Percentiles rank a stretch among this genome's conserved stretches.
Conservation (phyloP, 2,797 vertebrate species). For the Micromesistius poutassou region DNA sequence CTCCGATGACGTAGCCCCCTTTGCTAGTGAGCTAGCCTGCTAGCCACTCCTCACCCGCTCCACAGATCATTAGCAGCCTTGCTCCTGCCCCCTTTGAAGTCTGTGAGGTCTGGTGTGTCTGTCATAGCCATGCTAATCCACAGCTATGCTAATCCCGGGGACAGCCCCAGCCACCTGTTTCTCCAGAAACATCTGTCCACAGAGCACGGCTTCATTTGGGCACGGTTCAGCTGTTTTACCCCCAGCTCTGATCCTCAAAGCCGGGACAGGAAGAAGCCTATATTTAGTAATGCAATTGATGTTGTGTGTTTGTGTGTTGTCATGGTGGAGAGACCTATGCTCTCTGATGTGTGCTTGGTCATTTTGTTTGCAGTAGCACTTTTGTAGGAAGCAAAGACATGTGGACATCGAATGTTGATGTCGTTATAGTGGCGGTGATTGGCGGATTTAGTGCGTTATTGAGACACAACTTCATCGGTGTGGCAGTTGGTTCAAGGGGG, state of each 20-base stretch:
- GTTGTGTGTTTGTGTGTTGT: constrained; percentile 27
- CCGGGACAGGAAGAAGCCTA: constrained; percentile 50
- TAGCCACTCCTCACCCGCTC: constrained; percentile 56
- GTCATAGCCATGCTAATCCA: constrained; percentile 78
- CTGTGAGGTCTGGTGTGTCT: constrained; percentile 71
- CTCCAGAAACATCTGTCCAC: constrained; percentile 70
- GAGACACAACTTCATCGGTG: neutral
- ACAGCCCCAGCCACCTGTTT: constrained; percentile 77
- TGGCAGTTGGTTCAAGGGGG: neutral
- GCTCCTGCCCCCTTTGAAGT: constrained; percentile 67
- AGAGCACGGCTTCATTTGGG: constrained; percentile 53
- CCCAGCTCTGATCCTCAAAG: constrained; percentile 63
- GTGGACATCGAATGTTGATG: neutral
- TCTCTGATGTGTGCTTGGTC: neutral
- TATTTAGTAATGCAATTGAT: constrained; percentile 60
- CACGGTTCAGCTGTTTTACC: constrained; percentile 61
- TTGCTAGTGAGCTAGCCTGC: constrained; percentile 41
- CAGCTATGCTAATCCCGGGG: constrained; percentile 73
- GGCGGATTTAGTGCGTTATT: neutral
- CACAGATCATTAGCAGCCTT: constrained; percentile 73
- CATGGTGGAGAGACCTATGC: constrained; percentile 33
- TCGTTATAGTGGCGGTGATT: neutral
- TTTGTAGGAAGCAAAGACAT: neutral
- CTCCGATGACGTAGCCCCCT: constrained; percentile 21
- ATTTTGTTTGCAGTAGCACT: neutral